Base-by-base conservation (phyloP, 2,113 vertebrate genomes). In the Lophura nycthemera region DNA sequence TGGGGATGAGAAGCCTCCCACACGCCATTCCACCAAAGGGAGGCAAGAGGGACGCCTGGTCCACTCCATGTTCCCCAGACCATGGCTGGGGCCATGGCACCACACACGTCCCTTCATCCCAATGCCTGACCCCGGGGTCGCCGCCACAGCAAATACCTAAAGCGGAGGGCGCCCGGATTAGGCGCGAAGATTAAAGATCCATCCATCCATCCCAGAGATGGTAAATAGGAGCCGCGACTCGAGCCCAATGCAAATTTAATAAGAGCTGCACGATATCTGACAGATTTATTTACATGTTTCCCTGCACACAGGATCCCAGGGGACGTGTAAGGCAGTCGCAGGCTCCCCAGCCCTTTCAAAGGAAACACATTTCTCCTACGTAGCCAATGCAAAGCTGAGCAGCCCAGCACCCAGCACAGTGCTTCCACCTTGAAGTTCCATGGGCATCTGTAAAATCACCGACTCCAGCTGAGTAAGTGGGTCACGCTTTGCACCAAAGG, bases 221-320 rank as follows among this genome's bases (percentile, higher is more conserved):
- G 11, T 36, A 57, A 72, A 73, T 60, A 84, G 77, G 81, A 93
- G 17, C 70, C 0, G 0, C 1, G 3, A 27, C 66, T 52, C 1
- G 0, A 87, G 74, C 87, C n/a, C 88, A 2, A 69, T 87, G 77
- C 88, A 83, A 85, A 79, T 40, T 60, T 67, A 59, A 60, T 40
- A 25, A 19, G 57, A 57, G 80, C 65, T 3, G 13, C 9, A 5
- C 7, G 13, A 40, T 36, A 91, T 57, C 64, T 16, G 72, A 81
- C 79, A 80, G 81, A 91, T 61, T 84, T 88, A 78, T 90, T 48
- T 70, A 43, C 74, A 5, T 47, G 89, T 84, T 92, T 93, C 36
- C 81, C 72, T 63, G 67, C 54, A 21, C 10, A 9, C n/a, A 7
- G 36, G 34, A 24, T 59, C 61, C 80, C 48, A 1, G 65, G 90